Evolutionary conservation across 1,140 invertebrate species (phyloP).

Genomic region (Spodoptera litura): DNA sequence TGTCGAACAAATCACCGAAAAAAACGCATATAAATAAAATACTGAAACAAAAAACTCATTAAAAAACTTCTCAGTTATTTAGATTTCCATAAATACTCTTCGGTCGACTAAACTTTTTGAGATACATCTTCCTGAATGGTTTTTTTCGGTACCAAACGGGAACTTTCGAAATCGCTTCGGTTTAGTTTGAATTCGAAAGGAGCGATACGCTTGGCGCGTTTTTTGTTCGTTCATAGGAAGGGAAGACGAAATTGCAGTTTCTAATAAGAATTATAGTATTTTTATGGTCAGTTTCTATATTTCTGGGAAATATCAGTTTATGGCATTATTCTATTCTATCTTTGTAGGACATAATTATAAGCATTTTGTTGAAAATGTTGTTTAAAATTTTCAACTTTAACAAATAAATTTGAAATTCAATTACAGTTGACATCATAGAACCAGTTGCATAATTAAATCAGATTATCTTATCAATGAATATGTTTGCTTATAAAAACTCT

Average conservation of each 20-base stretch:
- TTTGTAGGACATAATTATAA: no score
- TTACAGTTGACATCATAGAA: no score
- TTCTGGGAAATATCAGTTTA: no score
- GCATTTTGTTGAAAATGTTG: no score
- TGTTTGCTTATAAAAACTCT: no score
- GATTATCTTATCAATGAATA: no score
- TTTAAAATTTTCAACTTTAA: no score
- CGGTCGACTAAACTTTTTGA: slow-evolving; percentile 68
- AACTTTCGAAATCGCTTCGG: slow-evolving; percentile 10
- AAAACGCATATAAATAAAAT: slow-evolving; percentile 78
- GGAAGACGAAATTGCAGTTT: not conserved
- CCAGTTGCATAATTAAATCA: no score
- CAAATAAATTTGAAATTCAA: no score
- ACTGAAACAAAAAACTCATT: slow-evolving; percentile 72
- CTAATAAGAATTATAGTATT: not conserved
- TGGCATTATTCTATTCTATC: no score
- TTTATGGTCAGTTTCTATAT: no score
- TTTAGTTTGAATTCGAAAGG: not conserved
- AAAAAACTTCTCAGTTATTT: slow-evolving; percentile 79
- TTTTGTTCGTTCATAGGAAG: not conserved
- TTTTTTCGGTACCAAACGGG: slow-evolving; percentile 57
- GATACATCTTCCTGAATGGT: slow-evolving; percentile 80
- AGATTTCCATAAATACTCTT: slow-evolving; percentile 82
- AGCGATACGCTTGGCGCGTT: not conserved
- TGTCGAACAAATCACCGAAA: slow-evolving; percentile 70